Base-by-base conservation (phyloP, 2,888 invertebrate species). In the Caenorhabditis afra region DNA sequence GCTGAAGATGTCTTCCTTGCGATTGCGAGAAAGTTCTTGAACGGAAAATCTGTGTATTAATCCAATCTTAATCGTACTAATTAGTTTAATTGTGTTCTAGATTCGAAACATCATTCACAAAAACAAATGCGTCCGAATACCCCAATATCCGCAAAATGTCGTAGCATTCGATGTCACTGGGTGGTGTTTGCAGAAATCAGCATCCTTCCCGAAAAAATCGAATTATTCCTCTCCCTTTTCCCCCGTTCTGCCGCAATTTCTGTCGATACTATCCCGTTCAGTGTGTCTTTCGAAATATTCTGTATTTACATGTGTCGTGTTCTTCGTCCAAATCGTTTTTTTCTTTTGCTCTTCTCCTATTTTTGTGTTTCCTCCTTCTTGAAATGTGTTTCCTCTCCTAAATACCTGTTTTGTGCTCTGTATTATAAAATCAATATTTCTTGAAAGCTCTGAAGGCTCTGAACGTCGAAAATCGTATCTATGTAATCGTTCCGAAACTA, bases 221-320 rank as follows among this genome's bases (percentile, higher is more conserved):
- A 29, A 7, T 29, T 3, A 7, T 29, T 7, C 7, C 29, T 29
- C 29, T 29, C 7, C 7, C 29, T 29, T 29, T 29, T 29, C 29
- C 29, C 4, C n/a, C n/a, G n/a, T n/a, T n/a, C n/a, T n/a, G n/a
- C n/a, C 37, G 37, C 37, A 8, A 3, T 14, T 41, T 41, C 11
- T 11, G 41, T 11, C 41, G 3, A 3, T 14, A 14, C 11, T 14
- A 11, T 41, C 14, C 14, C 41, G 7, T 3, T 10, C 47, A 64
- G 23, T 41, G 52, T 45, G 3, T 47, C 18, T 65, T n/a, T 45
- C 45, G 45, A 58, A 55, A 16, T 20, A 57, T 45, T 57, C 23
- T 58, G 57, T 67, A 66, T 66, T 66, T 57, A 53, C 47, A 20
- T 18, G 53, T 41, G 45, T 29, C 65, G 16, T 53, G 29, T 52